Conservation (phyloP, 2,113 vertebrate genomes). For the Scortum barcoo region DNA sequence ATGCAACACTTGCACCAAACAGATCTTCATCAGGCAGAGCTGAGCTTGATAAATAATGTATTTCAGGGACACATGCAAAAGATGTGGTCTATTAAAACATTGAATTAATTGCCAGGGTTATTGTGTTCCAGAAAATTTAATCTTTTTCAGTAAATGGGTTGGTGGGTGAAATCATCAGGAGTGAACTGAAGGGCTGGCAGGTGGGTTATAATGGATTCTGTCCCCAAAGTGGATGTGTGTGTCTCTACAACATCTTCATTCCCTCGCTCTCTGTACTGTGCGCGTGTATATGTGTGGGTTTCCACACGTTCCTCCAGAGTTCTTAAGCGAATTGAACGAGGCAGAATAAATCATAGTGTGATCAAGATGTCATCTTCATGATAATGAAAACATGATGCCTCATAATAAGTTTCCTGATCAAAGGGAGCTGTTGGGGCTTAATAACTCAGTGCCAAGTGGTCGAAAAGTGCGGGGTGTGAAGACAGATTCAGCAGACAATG, state of each 20-base stretch:
- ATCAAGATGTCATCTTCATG: constrained; percentile 81
- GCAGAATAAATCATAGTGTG: constrained; percentile 78
- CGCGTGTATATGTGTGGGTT: constrained; percentile 12
- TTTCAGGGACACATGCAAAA: constrained; percentile 53
- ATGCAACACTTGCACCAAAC: neutral
- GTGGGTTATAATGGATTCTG: constrained; percentile 76
- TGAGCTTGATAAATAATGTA: constrained; percentile 23
- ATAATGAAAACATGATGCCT: constrained; percentile 81
- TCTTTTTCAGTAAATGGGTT: constrained; percentile 67
- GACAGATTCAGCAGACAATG: constrained; percentile 47
- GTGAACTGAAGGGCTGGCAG: constrained; percentile 75
- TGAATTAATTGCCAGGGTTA: constrained; percentile 71
- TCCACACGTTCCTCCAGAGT: constrained; percentile 58
- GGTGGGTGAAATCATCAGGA: constrained; percentile 66
- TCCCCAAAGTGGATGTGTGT: constrained; percentile 71
- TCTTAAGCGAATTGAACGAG: constrained; percentile 73
- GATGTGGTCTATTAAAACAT: constrained; percentile 55
- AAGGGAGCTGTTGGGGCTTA: constrained; percentile 60
- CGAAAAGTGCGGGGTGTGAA: constrained; percentile 6
- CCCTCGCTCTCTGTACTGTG: constrained; percentile 12
- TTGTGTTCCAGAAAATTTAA: constrained; percentile 68
- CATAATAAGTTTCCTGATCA: constrained; percentile 77
- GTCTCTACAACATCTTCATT: constrained; percentile 38
- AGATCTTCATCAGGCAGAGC: constrained; percentile 12
- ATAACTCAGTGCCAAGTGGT: constrained; percentile 65